phyloP scores from a whole-genome alignment of 2,797 vertebrate genomes.

The Glossophaga mutica region DNA sequence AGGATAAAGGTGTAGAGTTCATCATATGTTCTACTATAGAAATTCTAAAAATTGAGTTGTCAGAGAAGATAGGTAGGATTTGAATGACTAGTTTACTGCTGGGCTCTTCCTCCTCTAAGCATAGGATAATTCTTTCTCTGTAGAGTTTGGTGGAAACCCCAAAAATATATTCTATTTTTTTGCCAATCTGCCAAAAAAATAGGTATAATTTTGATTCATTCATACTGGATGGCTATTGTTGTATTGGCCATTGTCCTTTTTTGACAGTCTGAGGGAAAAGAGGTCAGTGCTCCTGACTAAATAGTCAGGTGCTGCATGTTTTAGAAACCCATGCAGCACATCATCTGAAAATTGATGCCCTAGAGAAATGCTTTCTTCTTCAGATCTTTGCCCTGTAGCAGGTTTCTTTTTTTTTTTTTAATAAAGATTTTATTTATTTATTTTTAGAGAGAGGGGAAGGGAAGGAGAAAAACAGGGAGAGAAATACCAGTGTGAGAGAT shows the following conservation, averaged over 20 bases:
- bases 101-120: background rate
- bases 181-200: background rate
- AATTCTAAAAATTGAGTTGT: slow-evolving; percentile 72
- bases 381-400: slow-evolving; percentile 28
- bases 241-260: background rate
- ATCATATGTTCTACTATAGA: slow-evolving; percentile 52
- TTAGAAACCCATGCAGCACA: background rate
- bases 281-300: background rate
- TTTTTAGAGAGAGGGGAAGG: too few relatives aligned
- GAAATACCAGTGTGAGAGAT: too few relatives aligned
- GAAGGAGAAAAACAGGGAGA: too few relatives aligned
- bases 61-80: slow-evolving; percentile 55
- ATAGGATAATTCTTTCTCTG: background rate
- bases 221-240: background rate
- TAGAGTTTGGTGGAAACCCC: background rate
- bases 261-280: background rate
- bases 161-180: background rate
- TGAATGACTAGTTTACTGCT: background rate
- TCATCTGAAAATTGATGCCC: background rate
- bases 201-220: background rate
- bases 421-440: too few relatives aligned
- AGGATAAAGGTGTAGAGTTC: background rate
- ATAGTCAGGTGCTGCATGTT: background rate
- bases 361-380: background rate
- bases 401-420: slow-evolving; percentile 42